phyloP scores from a whole-genome alignment of 2,797 vertebrate genomes.

The Nannoperca obscura region DNA sequence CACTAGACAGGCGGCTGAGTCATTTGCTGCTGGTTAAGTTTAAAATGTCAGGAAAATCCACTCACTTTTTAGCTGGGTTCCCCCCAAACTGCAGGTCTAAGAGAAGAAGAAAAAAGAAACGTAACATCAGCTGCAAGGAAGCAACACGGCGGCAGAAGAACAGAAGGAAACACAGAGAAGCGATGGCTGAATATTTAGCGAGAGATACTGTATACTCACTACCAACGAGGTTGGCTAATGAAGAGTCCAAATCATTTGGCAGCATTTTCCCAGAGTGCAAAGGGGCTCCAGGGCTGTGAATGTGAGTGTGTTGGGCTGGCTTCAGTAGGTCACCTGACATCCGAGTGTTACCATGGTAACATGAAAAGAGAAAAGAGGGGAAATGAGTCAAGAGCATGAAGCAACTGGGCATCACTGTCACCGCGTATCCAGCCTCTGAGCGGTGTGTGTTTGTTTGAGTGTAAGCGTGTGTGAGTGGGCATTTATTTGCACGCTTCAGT shows the following conservation, averaged over 20 bases:
- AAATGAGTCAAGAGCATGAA: slow-evolving; percentile 55
- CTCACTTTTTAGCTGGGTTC: slow-evolving; percentile 92
- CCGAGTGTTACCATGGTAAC: slow-evolving; percentile 75
- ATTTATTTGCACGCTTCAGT: slow-evolving; percentile 28
- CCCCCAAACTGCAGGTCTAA: slow-evolving; percentile 93
- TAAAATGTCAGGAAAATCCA: slow-evolving; percentile 32
- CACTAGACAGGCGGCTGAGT: slow-evolving; percentile 24
- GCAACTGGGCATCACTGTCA: slow-evolving; percentile 34
- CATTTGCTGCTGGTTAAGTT: slow-evolving; percentile 18
- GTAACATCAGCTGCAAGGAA: slow-evolving; percentile 36
- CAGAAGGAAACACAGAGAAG: neutral
- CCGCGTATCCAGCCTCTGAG: slow-evolving; percentile 36
- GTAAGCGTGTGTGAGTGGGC: slow-evolving; percentile 13
- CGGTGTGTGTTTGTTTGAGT: neutral
- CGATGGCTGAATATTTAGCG: slow-evolving; percentile 12
- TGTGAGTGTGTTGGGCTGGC: slow-evolving; percentile 84
- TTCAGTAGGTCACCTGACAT: slow-evolving; percentile 88
- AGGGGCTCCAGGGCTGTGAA: slow-evolving; percentile 81
- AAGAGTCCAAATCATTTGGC: slow-evolving; percentile 90
- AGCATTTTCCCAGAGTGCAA: slow-evolving; percentile 87
- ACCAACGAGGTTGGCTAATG: slow-evolving; percentile 91
- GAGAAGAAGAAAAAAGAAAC: slow-evolving; percentile 22
- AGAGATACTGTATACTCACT: slow-evolving; percentile 83
- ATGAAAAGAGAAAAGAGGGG: slow-evolving; percentile 39
- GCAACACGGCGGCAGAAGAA: neutral